phyloP scores from a whole-genome alignment of 2,797 vertebrate species.

The Eulemur albifrons region DNA sequence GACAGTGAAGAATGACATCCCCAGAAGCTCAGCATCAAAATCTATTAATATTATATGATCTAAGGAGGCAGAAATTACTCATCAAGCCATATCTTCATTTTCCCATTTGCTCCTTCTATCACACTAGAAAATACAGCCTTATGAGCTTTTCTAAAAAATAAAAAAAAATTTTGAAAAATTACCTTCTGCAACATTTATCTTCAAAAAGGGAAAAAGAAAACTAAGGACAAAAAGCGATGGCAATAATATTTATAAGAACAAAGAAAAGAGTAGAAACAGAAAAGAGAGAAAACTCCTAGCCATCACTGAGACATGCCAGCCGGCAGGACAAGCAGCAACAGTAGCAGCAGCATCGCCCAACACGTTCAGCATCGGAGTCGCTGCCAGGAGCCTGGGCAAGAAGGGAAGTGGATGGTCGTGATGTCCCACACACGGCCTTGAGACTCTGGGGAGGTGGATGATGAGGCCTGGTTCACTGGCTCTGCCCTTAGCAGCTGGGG shows the following conservation, averaged over 20 bases:
- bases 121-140: not conserved
- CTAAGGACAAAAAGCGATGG: not conserved
- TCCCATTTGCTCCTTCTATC: not conserved
- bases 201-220: not conserved
- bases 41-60: not conserved
- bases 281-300: not conserved
- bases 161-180: not conserved
- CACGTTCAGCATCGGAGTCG: accelerated
- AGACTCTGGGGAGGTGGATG: not conserved
- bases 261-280: not conserved
- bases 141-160: not conserved
- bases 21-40: not conserved
- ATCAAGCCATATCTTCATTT: not conserved
- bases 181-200: not conserved
- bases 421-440: accelerated
- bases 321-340: no score
- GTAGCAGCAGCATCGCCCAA: accelerated
- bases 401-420: no score
- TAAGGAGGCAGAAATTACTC: not conserved
- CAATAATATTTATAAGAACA: not conserved
- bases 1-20: not conserved
- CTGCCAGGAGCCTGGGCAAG: not conserved
- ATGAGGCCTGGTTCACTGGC: not conserved
- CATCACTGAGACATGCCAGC: no score
- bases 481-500: not conserved